A percentile compares a stretch with the other conserved stretches of the same genome.
Evolutionary conservation across 2,113 vertebrate genomes (phyloP).

Genomic region (cattle (Bos taurus)): ARS-UCD2.0 NC_037344.1:47347501-47348000

Average conservation of each 20-base stretch:
- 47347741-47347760: neutral
- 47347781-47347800: neutral
- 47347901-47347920: neutral
- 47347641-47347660: conserved; percentile 25
- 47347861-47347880: neutral
- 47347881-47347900: neutral
- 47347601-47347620: conserved; percentile 69
- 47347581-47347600: conserved; percentile 72
- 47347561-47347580: neutral
- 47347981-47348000: neutral
- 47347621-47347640: conserved; percentile 67
- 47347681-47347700: conserved; percentile 64
- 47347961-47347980: conserved; percentile 28
- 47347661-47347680: conserved; percentile 69
- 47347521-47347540: conserved; percentile 64
- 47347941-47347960: neutral
- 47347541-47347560: conserved; percentile 34
- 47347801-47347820: neutral
- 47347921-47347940: neutral
- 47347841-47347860: neutral
- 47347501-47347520: conserved; percentile 50
- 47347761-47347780: neutral
- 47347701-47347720: conserved; percentile 54
- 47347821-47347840: neutral
- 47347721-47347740: neutral